Base-by-base conservation (phyloP, 2,888 invertebrate species). In the Acleris sparsana region DNA sequence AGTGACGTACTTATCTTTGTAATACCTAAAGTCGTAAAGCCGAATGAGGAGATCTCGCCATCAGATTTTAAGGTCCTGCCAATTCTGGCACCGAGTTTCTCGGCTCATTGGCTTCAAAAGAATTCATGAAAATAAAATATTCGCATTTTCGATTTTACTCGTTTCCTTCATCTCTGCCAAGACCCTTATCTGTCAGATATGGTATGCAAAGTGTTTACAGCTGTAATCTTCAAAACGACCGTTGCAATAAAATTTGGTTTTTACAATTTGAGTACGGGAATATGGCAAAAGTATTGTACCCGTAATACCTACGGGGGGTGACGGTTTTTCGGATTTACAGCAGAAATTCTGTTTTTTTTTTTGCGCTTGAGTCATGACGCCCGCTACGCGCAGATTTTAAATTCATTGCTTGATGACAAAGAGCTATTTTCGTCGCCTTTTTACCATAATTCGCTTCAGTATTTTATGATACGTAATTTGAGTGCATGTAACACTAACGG, bases 1-100 rank as follows among this genome's bases (percentile, higher is more conserved):
- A 89, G 83, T 87, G 85, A 86, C 79, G 84, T 80, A 85, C 83
- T 88, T 82, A 84, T 84, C 83, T 84, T 84, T 83, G 85, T 88
- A 86, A 87, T 85, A 85, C 81, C 77, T 82, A 81, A 81, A 81
- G 75, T 87, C 90, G 83, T 89, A 89, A 89, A 90, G 82, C 79
- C 78, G 84, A 84, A 88, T 85, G 87, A 79, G 78, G 71, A 74
- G 77, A 79, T 71, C 70, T 72, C 66, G 61, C 68, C 71, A 70
- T 72, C 72, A 71, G 70, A 74, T 72, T 70, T 76, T 71, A 70
- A 70, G 71, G 73, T 74, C 71, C 68, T 70, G 53, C 61, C 60
- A 62, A 62, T 60, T 68, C 65, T 65, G 65, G 62, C 68, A 53
- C 58, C 65, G 64, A 64, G 52, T 52, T 61, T 68, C 65, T 56